Evolutionary conservation across 2,113 vertebrate genomes (phyloP).

Genomic region (Leiothrix lutea): DNA sequence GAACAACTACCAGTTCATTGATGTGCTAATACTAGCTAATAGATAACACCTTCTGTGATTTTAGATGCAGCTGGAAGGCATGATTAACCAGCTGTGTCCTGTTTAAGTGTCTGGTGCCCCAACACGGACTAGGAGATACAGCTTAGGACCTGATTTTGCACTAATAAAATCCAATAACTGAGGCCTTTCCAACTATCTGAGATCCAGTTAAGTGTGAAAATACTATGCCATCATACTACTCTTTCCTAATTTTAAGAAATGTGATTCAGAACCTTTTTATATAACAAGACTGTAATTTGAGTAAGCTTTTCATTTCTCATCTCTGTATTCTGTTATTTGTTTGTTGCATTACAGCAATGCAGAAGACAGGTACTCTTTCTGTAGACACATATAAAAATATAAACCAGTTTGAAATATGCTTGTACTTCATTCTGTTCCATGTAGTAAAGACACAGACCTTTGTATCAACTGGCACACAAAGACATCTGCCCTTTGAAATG

Average conservation of each 20-base stretch:
- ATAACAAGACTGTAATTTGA: neutral
- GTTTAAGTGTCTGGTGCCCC: neutral
- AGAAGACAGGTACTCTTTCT: neutral
- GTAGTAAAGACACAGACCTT: neutral
- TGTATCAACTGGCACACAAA: neutral
- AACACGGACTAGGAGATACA: neutral
- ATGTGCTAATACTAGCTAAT: neutral
- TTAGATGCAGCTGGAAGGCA: conserved; percentile 14
- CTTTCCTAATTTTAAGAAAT: neutral
- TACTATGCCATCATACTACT: neutral
- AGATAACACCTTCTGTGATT: neutral
- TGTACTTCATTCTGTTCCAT: neutral
- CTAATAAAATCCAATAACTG: neutral
- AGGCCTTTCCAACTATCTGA: neutral
- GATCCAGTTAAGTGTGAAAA: neutral
- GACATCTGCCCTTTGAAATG: neutral
- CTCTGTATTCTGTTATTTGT: neutral
- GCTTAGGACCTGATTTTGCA: neutral
- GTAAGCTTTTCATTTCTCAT: neutral
- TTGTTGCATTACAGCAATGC: neutral
- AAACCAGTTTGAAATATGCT: neutral
- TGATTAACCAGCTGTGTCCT: neutral
- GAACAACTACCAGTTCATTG: neutral
- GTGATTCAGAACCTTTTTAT: neutral
- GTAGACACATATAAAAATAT: neutral